Evolutionary conservation across 2,113 vertebrate genomes (phyloP), one percentile per base, ranked within the genome.

Genomic region (Halichoerus grypus): DNA sequence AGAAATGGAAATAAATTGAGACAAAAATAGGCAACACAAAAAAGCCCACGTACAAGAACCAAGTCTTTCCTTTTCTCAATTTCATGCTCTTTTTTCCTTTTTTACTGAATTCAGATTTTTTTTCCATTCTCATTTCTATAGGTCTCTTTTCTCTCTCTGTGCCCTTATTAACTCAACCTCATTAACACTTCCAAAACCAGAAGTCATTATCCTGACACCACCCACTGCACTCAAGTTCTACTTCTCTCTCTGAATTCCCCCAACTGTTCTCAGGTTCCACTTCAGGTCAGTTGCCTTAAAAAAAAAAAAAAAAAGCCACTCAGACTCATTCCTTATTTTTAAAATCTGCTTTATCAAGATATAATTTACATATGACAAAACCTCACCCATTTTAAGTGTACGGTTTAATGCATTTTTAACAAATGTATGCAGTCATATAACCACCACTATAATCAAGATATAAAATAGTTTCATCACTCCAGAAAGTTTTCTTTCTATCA

Each of bases 161-260:
- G 65, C 12, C 71, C 71, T 95, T 49, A 80, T 94, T 97, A 86
- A 93, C 74, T 97, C n/a, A 90, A 42, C 82, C 94, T 93, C 49
- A 55, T 95, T 89, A 96, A 88, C 94, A 97, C 67, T 55, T 95
- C 82, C 82, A 42, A 91, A 95, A 92, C 72, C 85, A 88, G 91
- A 77, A 93, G 95, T 71, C 83, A 13, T 72, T 79, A 42, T 94
- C 49, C 71, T 89, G 72, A 96, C 91, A 93, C 86, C 65, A 19
- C 69, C 49, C 12, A 26, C 94, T 0, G 8, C 61, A 80, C 22
- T 72, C 88, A 39, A 71, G 74, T 57, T 51, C 81, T 72, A 7
- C 71, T 90, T 97, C 55, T 90, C 46, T 92, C 80, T 83, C 46
- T 89, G 86, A 83, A 89, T 87, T 95, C 51, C 31, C 59, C 28